Evolutionary conservation across 2,113 vertebrate genomes (phyloP), one percentile per base, ranked within the genome.

Genomic region (Proterorhinus semilunaris): DNA sequence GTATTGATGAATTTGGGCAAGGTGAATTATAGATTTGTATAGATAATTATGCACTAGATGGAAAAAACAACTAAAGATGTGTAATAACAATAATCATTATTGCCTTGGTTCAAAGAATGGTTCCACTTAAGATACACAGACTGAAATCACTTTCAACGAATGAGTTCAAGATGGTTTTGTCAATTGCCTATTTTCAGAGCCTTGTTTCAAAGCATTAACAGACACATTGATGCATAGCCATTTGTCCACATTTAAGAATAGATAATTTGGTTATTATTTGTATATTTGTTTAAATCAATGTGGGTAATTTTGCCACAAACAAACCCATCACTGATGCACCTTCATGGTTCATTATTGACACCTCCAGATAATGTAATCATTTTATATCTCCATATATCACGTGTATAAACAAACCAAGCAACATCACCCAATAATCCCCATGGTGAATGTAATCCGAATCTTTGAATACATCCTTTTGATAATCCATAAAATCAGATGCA

Each of bases 381-480:
- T 10, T 10, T 11, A 27, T 27, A n/a, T 4, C 1, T 55, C 11
- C 27, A 36, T 1, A 27, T 27, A 10, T 27, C 6, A 55, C 53
- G 1, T 17, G n/a, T 13, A 53, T 53, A n/a, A 53, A 53, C 51
- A 53, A 53, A 16, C 51, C 51, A 16, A 53, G 15, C n/a, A 53
- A n/a, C 15, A n/a, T 16, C 15, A 16, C 8, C n/a, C 8, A 53
- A 12, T 10, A 15, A 42, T 55, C 17, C 27, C 27, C 53, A 10
- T 13, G 21, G 6, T 10, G 9, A 13, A 58, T 36, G 27, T 42
- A 58, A 71, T 71, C 72, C 82, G 71, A 76, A 73, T 74, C 58
- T 68, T 78, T 86, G 65, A 87, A 86, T 6, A 57, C 84, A 78
- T 85, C 85, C 81, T 83, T 66, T 74, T 69, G 63, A 83, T 83